These are phyloP conservation scores for Misgurnus anguillicaudatus DNA, from an alignment of 2,113 vertebrate genomes.

Conservation along the genomic window DNA sequence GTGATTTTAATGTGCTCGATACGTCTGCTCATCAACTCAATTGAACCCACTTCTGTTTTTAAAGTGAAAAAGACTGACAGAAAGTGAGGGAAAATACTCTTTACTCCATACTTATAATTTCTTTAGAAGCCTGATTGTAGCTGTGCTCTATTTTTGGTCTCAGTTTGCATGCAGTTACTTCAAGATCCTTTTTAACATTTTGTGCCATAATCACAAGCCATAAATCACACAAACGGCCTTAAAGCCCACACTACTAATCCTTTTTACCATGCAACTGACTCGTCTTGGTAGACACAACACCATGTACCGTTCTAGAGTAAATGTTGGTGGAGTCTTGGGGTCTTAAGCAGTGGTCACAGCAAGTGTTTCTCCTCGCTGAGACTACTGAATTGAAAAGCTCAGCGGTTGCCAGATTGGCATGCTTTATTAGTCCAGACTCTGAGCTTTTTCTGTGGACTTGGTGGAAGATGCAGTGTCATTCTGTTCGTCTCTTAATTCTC, in stretches of 20 bases:
- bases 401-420: constrained; percentile 45
- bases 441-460: constrained; percentile 29
- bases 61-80: background rate
- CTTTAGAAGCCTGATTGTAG: constrained; percentile 2
- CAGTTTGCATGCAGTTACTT: constrained; percentile 9
- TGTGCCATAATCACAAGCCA: background rate
- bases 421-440: constrained; percentile 37
- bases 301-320: constrained; percentile 23
- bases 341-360: constrained; percentile 28
- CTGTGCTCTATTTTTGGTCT: constrained; percentile 21
- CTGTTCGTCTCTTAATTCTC: constrained; percentile 54
- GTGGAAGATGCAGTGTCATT: constrained; percentile 45
- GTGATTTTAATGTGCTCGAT: constrained; percentile 12
- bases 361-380: constrained; percentile 30
- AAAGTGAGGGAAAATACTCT: background rate
- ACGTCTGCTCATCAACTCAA: constrained; percentile 16
- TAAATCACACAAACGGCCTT: background rate
- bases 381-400: constrained; percentile 47
- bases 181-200: background rate
- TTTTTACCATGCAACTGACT: background rate
- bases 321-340: constrained; percentile 42
- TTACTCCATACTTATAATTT: background rate
- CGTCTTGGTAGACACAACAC: constrained; percentile 18
- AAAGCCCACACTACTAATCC: background rate
- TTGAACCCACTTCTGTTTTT: background rate